These are phyloP conservation scores for Scaptomyza cyrtandrae DNA, from an alignment of 2,888 invertebrate genomes.

Conservation along the genomic window DNA sequence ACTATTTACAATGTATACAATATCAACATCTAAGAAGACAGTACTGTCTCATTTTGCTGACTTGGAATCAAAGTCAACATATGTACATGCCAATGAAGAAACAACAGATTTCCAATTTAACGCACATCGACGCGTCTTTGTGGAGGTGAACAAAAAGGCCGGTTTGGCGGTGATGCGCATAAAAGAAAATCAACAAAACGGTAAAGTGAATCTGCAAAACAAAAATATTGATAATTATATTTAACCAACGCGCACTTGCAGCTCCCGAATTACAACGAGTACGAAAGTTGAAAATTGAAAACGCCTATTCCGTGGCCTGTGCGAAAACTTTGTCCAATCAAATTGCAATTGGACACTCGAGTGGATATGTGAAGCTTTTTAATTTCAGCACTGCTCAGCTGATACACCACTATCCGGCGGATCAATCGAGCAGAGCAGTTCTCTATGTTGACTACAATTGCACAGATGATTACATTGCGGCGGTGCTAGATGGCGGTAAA, in stretches of 20 bases:
- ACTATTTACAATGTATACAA: constrained; percentile 75
- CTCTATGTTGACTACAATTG: constrained; percentile 82
- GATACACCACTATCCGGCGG: constrained; percentile 80
- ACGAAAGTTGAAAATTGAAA: constrained; percentile 82
- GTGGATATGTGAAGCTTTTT: constrained; percentile 80
- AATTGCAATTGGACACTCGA: constrained; percentile 82
- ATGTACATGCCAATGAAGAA: constrained; percentile 78
- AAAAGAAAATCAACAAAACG: constrained; percentile 68
- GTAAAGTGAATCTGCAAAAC: constrained; percentile 44
- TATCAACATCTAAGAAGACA: constrained; percentile 82
- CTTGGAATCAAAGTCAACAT: constrained; percentile 78
- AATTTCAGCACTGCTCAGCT: constrained; percentile 78
- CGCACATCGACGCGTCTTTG: constrained; percentile 75
- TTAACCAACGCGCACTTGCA: constrained; percentile 11
- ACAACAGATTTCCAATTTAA: constrained; percentile 83
- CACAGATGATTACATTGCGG: constrained; percentile 83
- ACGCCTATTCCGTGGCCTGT: constrained; percentile 81
- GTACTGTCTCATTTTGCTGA: constrained; percentile 80
- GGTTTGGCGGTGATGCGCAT: constrained; percentile 82
- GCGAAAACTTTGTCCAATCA: constrained; percentile 79
- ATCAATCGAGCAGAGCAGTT: constrained; percentile 76
- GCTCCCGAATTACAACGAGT: constrained; percentile 78
- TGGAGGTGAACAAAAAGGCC: constrained; percentile 82
- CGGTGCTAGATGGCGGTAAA: constrained; percentile 82
- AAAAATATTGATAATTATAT: background rate